Conservation (phyloP, 2,113 vertebrate genomes). For the Oncorhynchus keta region DNA sequence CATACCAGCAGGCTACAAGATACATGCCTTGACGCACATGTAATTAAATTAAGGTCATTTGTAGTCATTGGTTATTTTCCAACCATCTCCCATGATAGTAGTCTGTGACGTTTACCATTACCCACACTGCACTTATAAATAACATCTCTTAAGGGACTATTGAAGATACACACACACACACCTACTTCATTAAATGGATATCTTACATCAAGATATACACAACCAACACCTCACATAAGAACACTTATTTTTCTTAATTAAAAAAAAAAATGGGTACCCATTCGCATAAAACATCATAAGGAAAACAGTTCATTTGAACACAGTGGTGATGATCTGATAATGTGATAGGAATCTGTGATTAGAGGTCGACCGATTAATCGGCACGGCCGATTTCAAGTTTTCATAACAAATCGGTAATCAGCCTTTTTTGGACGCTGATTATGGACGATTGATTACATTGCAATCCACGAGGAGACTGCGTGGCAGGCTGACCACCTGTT, state of each 20-base stretch:
- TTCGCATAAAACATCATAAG: constrained; percentile 1
- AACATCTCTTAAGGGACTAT: constrained; percentile 21
- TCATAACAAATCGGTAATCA: too few relatives aligned
- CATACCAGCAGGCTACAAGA: background rate
- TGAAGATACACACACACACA: constrained; percentile 22
- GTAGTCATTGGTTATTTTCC: background rate
- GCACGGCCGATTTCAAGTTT: too few relatives aligned
- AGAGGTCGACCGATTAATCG: too few relatives aligned
- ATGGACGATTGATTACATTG: too few relatives aligned
- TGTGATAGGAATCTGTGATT: constrained; percentile 4
- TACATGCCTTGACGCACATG: too few relatives aligned
- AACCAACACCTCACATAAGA: constrained; percentile 29
- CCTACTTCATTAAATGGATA: constrained; percentile 4
- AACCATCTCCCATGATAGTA: background rate
- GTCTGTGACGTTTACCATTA: background rate
- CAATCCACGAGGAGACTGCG: too few relatives aligned
- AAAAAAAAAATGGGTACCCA: background rate
- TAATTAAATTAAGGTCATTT: background rate
- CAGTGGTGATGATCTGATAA: background rate
- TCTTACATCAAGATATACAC: constrained; percentile 27
- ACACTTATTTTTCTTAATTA: constrained; percentile 11
- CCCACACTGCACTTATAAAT: constrained; percentile 30
- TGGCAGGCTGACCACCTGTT: too few relatives aligned
- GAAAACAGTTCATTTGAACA: background rate
- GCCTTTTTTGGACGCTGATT: too few relatives aligned